Conservation (phyloP, 2,113 vertebrate genomes). For the Clarias magur region DNA sequence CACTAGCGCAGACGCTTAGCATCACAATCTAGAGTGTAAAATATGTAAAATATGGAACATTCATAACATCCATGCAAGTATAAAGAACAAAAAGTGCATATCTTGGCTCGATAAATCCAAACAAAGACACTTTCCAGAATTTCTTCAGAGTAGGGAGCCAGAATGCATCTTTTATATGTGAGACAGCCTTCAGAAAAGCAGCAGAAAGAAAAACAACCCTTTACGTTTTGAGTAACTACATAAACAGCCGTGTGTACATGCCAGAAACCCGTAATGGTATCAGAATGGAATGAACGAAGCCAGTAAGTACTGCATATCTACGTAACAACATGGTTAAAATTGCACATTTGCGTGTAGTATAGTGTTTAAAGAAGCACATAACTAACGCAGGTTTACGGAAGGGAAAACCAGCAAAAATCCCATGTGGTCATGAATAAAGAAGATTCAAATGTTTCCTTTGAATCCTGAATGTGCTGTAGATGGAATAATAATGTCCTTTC, state of each 20-base stretch:
- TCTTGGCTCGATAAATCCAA: conserved; percentile 13
- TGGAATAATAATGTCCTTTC: background rate
- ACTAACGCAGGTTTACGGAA: background rate
- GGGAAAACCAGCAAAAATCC: background rate
- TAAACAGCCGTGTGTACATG: conserved; percentile 57
- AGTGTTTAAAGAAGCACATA: conserved; percentile 48
- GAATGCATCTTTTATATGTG: conserved; percentile 45
- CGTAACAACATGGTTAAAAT: conserved; percentile 47
- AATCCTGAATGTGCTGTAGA: background rate
- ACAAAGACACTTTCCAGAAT: conserved; percentile 12
- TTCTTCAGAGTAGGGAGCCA: background rate
- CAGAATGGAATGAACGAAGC: conserved; percentile 48
- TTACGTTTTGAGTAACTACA: conserved; percentile 67
- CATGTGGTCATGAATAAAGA: background rate
- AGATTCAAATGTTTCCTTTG: background rate
- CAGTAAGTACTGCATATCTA: conserved; percentile 48
- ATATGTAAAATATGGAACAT: background rate
- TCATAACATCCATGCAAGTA: background rate
- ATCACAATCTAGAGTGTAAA: background rate
- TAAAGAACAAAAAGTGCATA: background rate
- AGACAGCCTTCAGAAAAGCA: conserved; percentile 51
- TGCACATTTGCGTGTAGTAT: conserved; percentile 53
- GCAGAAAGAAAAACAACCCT: conserved; percentile 67
- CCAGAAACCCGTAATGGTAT: conserved; percentile 54
- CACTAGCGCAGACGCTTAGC: conserved; percentile 9